Evolutionary conservation across 2,888 invertebrate species (phyloP).

Genomic region (Brassicogethes aeneus): DNA sequence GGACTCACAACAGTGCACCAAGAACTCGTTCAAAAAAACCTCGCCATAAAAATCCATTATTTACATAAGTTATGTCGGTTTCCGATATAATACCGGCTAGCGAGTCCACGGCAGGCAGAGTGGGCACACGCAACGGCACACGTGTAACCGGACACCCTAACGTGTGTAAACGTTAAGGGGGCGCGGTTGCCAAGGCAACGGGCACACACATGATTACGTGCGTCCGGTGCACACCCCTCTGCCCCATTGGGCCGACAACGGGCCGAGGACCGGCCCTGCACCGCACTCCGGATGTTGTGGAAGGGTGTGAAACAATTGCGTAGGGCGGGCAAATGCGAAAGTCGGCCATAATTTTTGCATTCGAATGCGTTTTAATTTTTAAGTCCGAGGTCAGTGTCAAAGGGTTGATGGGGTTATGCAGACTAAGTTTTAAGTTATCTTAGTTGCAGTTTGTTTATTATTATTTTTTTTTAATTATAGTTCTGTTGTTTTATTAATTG

Average conservation of each 20-base stretch:
- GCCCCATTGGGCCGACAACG: conserved; percentile 32
- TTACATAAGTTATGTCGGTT: conserved; percentile 1
- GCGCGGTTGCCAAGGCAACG: conserved; percentile 29
- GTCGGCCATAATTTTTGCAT: conserved; percentile 23
- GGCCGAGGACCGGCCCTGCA: conserved; percentile 27
- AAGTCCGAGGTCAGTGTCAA: no score
- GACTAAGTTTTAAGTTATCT: no score
- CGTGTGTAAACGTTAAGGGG: conserved; percentile 23
- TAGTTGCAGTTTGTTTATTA: no score
- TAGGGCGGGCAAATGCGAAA: conserved; percentile 27
- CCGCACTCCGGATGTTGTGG: conserved; percentile 17
- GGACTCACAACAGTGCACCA: no score
- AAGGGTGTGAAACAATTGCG: conserved; percentile 32
- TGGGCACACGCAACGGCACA: conserved; percentile 12
- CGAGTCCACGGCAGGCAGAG: no score
- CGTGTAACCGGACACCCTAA: conserved; percentile 20
- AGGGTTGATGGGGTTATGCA: no score
- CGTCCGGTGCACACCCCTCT: conserved; percentile 33
- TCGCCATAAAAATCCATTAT: not conserved
- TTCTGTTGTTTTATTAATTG: not conserved
- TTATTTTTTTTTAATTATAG: no score
- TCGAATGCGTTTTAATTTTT: no score
- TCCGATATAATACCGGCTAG: not conserved
- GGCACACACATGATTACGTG: conserved; percentile 28
- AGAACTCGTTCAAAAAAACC: no score